phyloP scores from a whole-genome alignment of 2,888 invertebrate genomes.

The Caprella mutica region DNA sequence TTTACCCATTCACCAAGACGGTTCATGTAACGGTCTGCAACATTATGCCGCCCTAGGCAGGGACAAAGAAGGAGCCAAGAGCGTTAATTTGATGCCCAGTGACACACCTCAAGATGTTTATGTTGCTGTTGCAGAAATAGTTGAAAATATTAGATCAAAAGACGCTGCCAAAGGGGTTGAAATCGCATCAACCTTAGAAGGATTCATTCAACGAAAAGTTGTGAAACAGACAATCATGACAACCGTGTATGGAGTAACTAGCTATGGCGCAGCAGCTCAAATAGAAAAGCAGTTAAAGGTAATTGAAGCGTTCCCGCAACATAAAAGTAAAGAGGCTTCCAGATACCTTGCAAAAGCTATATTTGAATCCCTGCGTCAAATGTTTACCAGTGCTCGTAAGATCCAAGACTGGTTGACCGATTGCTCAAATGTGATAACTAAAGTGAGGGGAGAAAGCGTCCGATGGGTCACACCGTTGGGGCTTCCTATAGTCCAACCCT shows the following conservation, averaged over 20 bases:
- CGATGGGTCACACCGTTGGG: conserved; percentile 95
- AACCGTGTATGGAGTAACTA: conserved; percentile 96
- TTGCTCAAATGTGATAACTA: conserved; percentile 67
- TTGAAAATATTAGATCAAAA: conserved; percentile 19
- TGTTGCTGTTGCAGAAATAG: conserved; percentile 20
- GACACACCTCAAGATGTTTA: conserved; percentile 51
- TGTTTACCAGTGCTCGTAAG: conserved; percentile 85
- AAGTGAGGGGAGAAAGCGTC: conserved; percentile 59
- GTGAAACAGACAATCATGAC: conserved; percentile 99
- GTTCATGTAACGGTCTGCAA: conserved; percentile 97
- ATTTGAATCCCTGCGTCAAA: conserved; percentile 72
- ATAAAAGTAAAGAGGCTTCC: conserved; percentile 64
- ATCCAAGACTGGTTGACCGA: conserved; percentile 95
- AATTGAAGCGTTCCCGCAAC: conserved; percentile 67
- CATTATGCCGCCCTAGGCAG: conserved; percentile 98
- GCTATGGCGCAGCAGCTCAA: conserved; percentile 81
- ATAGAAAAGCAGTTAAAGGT: conserved; percentile 84
- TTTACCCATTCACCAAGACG: conserved; percentile 96
- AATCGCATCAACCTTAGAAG: conserved; percentile 59
- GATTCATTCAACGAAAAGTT: conserved; percentile 75
- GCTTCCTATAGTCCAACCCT: conserved; percentile 88
- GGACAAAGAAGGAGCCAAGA: conserved; percentile 76
- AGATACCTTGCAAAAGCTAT: conserved; percentile 71
- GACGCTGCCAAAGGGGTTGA: conserved; percentile 37
- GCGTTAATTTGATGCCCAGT: conserved; percentile 74